Base-by-base conservation (phyloP, 2,888 invertebrate species). In the Hydrotaea cyrtoneurina region DNA sequence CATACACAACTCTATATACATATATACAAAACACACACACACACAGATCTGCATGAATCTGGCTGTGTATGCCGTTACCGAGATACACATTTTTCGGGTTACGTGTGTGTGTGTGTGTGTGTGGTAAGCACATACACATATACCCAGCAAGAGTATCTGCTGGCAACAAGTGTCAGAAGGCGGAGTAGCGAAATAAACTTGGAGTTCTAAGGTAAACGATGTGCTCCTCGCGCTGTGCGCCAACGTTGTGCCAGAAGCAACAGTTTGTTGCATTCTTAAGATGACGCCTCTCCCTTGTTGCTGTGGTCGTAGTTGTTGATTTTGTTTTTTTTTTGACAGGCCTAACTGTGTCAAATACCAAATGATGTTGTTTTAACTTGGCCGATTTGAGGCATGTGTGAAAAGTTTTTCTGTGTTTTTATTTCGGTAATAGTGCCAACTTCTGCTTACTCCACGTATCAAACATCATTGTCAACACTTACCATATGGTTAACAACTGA, bases 151-250 rank as follows among this genome's bases (percentile, higher is more conserved):
- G 15, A 4, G 17, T 39, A 11, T 19, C 13, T 21, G 43, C 3
- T 21, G 39, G 59, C 74, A 74, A 74, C 74, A 74, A 62, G 74
- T 74, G 74, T 57, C 74, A 59, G 74, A 26, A 74, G 74, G 59
- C 43, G 74, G 59, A 46, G 74, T 26, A 62, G n/a, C 57, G 26
- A 74, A 62, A 7, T 46, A 59, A 26, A 59, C n/a, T 23, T 23
- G n/a, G 46, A 46, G 26, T 59, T 19, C 26, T 43, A 23, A n/a
- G 15, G 10, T 2, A 43, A 69, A 69, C 15, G 5, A 7, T 55
- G 10, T 19, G 5, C 15, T 19, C 10, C 23, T 23, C 69, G 46
- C 69, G 19, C 69, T 46, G 21, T 10, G 5, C 19, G n/a, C 15
- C 2, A 15, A 11, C 50, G 15, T 10, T 11, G 1, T 26, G 59